Evolutionary conservation across 2,113 vertebrate species (phyloP).

Genomic region (Nycticebus coucang): DNA sequence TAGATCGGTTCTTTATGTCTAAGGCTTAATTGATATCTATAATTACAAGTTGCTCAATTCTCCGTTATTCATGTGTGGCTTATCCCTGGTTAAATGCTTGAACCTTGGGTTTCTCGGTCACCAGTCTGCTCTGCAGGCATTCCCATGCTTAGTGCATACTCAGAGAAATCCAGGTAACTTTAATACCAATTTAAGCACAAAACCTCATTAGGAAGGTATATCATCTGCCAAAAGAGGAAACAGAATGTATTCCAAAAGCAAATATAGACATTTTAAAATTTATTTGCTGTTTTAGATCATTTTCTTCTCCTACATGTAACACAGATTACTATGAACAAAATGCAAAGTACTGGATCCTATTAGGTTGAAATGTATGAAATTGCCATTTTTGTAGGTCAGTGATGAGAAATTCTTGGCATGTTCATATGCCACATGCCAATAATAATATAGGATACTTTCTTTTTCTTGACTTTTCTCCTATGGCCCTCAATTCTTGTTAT

Average conservation of each 20-base stretch:
- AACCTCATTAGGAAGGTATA: constrained; percentile 23
- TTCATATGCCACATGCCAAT: background rate
- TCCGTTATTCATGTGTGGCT: background rate
- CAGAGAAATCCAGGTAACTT: constrained; percentile 46
- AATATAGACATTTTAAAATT: background rate
- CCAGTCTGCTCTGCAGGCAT: background rate
- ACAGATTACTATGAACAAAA: background rate
- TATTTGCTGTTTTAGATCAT: constrained; percentile 1
- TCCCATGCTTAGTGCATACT: background rate
- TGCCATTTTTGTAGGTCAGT: background rate
- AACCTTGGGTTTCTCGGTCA: background rate
- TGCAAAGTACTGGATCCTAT: background rate
- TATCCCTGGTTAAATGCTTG: background rate
- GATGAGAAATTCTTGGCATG: background rate
- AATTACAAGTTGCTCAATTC: background rate
- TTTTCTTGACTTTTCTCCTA: background rate
- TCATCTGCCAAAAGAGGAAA: background rate
- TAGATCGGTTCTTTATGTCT: background rate
- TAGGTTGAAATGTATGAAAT: background rate
- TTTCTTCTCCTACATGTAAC: background rate
- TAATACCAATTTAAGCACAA: constrained; percentile 34
- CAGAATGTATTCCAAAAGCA: background rate
- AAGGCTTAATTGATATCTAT: background rate
- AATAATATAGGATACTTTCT: background rate
- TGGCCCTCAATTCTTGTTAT: background rate